A percentile compares a stretch with the other conserved stretches of the same genome.
phyloP scores from a whole-genome alignment of 2,797 vertebrate species.

The Microcaecilia unicolor region DNA sequence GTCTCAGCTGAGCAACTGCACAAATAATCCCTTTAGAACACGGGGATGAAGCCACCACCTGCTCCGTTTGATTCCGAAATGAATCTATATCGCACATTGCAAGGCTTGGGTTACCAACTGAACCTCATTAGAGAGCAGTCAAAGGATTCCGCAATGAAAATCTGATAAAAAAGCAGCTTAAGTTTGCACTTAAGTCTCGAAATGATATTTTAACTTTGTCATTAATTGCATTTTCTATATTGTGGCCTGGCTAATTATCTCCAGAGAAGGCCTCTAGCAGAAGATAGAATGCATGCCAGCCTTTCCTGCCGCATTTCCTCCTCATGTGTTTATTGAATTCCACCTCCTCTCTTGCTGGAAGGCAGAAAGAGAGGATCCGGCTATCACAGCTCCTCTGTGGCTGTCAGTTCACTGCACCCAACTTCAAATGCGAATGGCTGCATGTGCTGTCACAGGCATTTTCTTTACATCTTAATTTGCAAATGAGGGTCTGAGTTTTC shows the following conservation, averaged over 20 bases:
- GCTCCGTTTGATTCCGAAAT: slow-evolving; percentile 86
- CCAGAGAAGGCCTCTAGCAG: slow-evolving; percentile 55
- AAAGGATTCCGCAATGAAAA: slow-evolving; percentile 62
- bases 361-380: slow-evolving; percentile 80
- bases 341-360: slow-evolving; percentile 60
- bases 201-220: slow-evolving; percentile 62
- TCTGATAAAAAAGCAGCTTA: slow-evolving; percentile 72
- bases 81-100: slow-evolving; percentile 71
- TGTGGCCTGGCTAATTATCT: slow-evolving; percentile 70
- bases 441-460: slow-evolving; percentile 75
- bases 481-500: slow-evolving; percentile 70
- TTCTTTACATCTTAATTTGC: slow-evolving; percentile 84
- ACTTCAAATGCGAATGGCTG: slow-evolving; percentile 73
- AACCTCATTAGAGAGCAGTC: slow-evolving; percentile 58
- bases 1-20: slow-evolving; percentile 66
- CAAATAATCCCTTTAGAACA: slow-evolving; percentile 76
- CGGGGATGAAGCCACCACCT: slow-evolving; percentile 63
- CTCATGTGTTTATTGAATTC: slow-evolving; percentile 83
- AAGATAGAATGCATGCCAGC: slow-evolving; percentile 42
- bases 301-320: slow-evolving; percentile 46
- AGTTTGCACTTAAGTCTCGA: slow-evolving; percentile 59
- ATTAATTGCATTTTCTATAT: slow-evolving; percentile 59
- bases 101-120: too few relatives aligned
- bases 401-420: slow-evolving; percentile 70
- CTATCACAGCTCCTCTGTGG: slow-evolving; percentile 58